Conservation (phyloP, 2,888 invertebrate genomes). For the Lamellibrachia columna region DNA sequence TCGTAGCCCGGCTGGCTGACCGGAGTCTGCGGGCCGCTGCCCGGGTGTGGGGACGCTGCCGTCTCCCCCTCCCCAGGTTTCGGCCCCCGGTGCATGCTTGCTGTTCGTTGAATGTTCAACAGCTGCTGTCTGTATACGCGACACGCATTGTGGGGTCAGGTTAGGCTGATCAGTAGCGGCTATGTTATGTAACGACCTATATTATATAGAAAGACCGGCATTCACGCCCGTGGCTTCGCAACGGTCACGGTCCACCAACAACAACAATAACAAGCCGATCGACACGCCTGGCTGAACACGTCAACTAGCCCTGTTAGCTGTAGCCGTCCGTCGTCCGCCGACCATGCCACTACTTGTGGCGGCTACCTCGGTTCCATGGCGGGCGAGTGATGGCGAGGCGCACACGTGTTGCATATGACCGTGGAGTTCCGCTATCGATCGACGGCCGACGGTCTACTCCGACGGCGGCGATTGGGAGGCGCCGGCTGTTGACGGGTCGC, state of each 20-base stretch:
- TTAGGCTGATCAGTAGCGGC: neutral
- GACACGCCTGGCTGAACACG: neutral
- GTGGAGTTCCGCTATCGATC: neutral
- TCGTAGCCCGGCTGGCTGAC: neutral
- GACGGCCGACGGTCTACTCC: neutral
- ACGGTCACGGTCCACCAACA: neutral
- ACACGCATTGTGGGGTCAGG: neutral
- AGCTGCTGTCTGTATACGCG: neutral
- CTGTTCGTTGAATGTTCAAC: neutral
- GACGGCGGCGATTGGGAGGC: neutral
- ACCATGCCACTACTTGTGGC: neutral
- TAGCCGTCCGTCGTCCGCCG: neutral
- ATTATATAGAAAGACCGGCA: neutral
- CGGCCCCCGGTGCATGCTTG: neutral
- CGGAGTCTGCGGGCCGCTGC: neutral
- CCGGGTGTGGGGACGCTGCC: neutral
- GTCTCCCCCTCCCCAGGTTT: neutral
- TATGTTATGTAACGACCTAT: neutral
- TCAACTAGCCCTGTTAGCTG: neutral
- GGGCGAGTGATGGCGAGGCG: neutral
- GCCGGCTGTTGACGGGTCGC: neutral
- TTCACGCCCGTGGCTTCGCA: neutral
- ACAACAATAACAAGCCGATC: neutral
- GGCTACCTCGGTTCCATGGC: slow-evolving; percentile 16
- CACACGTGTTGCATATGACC: slow-evolving; percentile 1